Conservation (phyloP, 2,113 vertebrate species). For the Megaleporinus macrocephalus region DNA sequence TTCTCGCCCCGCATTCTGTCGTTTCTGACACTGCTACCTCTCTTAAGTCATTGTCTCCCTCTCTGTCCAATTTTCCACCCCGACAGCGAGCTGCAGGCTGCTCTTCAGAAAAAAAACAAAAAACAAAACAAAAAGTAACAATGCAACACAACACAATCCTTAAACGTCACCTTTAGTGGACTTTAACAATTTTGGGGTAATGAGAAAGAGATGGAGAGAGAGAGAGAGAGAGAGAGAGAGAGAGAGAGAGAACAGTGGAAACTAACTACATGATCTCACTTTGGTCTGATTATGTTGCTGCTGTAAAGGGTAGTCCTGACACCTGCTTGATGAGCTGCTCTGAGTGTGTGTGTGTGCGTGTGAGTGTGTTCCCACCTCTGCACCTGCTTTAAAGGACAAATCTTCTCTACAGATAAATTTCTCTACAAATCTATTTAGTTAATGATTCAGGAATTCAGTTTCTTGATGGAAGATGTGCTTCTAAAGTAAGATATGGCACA, state of each 20-base stretch:
- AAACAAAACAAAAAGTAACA: constrained; percentile 12
- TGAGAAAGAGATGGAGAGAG: neutral
- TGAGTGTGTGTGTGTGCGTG: constrained; percentile 11
- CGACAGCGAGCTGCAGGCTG: constrained; percentile 29
- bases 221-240: neutral
- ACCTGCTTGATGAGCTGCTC: constrained; percentile 3
- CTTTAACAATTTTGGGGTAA: neutral
- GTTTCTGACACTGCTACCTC: constrained; percentile 32
- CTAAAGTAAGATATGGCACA: too few relatives aligned
- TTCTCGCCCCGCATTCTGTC: constrained; percentile 17
- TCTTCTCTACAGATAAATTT: neutral
- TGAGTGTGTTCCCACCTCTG: constrained; percentile 7
- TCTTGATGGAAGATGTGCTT: too few relatives aligned
- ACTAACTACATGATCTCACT: neutral
- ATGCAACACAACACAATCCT: constrained; percentile 30
- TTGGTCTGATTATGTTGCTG: constrained; percentile 18
- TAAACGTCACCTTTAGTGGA: constrained; percentile 16
- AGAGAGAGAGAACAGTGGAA: neutral
- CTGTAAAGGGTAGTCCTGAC: neutral
- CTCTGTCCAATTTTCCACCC: constrained; percentile 6
- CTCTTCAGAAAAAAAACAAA: constrained; percentile 21
- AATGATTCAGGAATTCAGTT: too few relatives aligned
- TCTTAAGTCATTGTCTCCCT: constrained; percentile 18
- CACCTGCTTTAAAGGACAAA: constrained; percentile 1
- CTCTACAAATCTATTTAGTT: too few relatives aligned